Evolutionary conservation across 2,797 vertebrate species (phyloP).

Genomic region (Thaleichthys pacificus): DNA sequence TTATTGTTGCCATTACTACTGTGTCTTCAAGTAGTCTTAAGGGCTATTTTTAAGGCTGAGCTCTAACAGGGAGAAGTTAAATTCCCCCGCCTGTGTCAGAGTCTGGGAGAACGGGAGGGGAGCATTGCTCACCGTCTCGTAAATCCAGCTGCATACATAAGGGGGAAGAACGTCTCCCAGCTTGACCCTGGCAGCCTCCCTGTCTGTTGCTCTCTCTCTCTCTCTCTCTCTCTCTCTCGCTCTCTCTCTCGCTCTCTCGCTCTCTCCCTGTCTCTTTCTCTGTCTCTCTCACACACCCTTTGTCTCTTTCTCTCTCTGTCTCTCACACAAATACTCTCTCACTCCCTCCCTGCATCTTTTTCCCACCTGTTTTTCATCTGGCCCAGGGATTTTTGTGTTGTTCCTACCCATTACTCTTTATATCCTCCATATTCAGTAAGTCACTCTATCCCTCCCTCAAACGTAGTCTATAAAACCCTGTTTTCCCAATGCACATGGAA

Average conservation of each 20-base stretch:
- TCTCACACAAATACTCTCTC: neutral
- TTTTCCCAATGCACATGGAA: constrained; percentile 45
- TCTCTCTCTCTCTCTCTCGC: constrained; percentile 38
- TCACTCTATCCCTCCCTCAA: constrained; percentile 42
- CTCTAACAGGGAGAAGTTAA: constrained; percentile 59
- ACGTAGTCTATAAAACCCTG: constrained; percentile 26
- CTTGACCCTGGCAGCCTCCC: constrained; percentile 62
- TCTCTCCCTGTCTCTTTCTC: neutral
- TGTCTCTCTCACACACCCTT: no score
- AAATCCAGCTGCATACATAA: constrained; percentile 75
- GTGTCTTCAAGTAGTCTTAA: constrained; percentile 41
- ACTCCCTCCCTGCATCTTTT: constrained; percentile 41
- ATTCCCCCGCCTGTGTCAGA: constrained; percentile 78
- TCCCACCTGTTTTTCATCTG: neutral
- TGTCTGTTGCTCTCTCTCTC: constrained; percentile 49
- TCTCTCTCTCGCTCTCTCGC: constrained; percentile 35
- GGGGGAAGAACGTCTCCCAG: constrained; percentile 73
- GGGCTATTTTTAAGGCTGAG: constrained; percentile 63
- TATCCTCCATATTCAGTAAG: constrained; percentile 59
- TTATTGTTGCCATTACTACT: constrained; percentile 40
- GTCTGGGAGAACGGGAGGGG: constrained; percentile 67
- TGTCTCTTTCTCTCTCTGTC: no score
- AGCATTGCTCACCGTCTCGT: constrained; percentile 73
- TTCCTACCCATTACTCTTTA: constrained; percentile 12
- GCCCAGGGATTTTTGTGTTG: neutral